phyloP scores from a whole-genome alignment of 2,888 invertebrate genomes.

The Ditula angustiorana region DNA sequence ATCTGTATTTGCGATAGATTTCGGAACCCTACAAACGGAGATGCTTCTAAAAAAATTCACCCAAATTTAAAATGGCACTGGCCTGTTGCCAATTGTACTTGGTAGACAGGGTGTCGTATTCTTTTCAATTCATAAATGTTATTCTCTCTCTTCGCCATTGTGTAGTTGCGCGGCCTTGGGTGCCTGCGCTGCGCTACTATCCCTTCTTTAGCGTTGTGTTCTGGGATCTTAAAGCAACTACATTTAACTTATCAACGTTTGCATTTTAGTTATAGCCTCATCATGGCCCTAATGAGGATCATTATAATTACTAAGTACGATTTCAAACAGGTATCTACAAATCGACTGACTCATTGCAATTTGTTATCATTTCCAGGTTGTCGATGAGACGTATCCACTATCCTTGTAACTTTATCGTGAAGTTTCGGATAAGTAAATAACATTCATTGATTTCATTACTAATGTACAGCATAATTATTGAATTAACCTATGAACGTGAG shows the following conservation, averaged over 20 bases:
- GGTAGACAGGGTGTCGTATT: constrained; percentile 1
- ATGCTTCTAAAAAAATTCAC: background rate
- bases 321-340: background rate
- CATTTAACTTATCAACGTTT: constrained; percentile 8
- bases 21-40: too few species aligned
- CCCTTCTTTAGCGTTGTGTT: background rate
- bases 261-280: constrained; percentile 11
- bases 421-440: background rate
- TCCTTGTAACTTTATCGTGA: constrained; percentile 22
- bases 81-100: constrained; percentile 7
- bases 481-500: constrained; percentile 26
- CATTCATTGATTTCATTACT: background rate
- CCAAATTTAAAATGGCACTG: constrained; percentile 11
- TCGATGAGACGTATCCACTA: background rate
- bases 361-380: background rate
- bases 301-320: constrained; percentile 7
- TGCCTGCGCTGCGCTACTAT: constrained; percentile 7
- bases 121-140: constrained; percentile 8
- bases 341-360: background rate
- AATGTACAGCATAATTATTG: constrained; percentile 7
- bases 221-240: background rate
- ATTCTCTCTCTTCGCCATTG: background rate
- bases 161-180: constrained; percentile 19
- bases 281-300: constrained; percentile 17
- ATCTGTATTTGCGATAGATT: too few species aligned